Evolutionary conservation across 2,797 vertebrate genomes (phyloP).

Genomic region (Novumbra hubbsi): DNA sequence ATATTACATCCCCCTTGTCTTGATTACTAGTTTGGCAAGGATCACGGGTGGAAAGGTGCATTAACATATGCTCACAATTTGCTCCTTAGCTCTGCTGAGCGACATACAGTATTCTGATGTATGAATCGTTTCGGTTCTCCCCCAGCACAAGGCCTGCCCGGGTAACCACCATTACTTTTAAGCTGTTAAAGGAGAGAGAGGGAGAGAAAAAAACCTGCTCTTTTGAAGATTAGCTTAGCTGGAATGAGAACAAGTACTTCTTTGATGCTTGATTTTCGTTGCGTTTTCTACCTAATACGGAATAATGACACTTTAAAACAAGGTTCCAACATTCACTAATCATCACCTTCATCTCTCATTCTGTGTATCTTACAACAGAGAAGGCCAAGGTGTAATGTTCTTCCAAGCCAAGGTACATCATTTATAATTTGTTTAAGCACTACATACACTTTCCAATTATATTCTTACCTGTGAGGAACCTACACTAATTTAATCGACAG

Average conservation of each 20-base stretch:
- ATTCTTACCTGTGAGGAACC: conserved; percentile 14
- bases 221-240: conserved; percentile 38
- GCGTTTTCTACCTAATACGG: conserved; percentile 25
- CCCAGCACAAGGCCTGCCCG: conserved; percentile 46
- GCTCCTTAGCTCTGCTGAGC: conserved; percentile 57
- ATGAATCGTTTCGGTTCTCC: conserved; percentile 47
- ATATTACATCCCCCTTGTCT: conserved; percentile 71
- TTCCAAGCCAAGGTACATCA: background rate
- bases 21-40: conserved; percentile 70
- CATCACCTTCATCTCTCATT: background rate
- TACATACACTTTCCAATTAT: background rate
- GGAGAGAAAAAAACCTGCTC: conserved; percentile 19
- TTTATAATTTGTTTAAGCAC: background rate
- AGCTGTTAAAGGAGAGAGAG: conserved; percentile 17
- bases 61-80: conserved; percentile 77
- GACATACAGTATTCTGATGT: conserved; percentile 39
- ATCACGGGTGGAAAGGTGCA: conserved; percentile 56
- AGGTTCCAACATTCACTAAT: background rate
- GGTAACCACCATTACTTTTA: conserved; percentile 39
- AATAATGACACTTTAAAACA: conserved; percentile 18
- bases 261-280: conserved; percentile 28
- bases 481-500: conserved; percentile 10
- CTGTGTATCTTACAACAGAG: background rate
- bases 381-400: conserved; percentile 10
- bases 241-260: conserved; percentile 37